phyloP scores from a whole-genome alignment of 2,113 vertebrate genomes.

The Podocnemis expansa region DNA sequence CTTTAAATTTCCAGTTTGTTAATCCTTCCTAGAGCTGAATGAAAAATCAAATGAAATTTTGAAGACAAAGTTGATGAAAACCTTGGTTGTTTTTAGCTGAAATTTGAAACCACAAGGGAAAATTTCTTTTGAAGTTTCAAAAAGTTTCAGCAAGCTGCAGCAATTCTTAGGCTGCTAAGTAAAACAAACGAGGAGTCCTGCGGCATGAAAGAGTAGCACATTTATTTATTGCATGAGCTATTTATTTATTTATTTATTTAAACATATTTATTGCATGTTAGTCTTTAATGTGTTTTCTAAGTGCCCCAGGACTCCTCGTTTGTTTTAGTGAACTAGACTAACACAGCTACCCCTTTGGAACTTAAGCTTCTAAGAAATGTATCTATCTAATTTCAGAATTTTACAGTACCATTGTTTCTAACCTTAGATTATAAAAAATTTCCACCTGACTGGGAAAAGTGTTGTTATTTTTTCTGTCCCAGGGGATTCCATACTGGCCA shows the following conservation, averaged over 20 bases:
- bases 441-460: rapidly evolving
- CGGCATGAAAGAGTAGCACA: too few species aligned
- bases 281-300: too few species aligned
- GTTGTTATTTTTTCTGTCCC: background rate
- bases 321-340: too few species aligned
- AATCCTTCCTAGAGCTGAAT: background rate
- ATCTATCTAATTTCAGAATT: background rate
- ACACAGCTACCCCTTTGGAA: too few species aligned
- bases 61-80: background rate
- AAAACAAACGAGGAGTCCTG: too few species aligned
- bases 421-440: background rate
- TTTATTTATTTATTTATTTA: too few species aligned
- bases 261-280: too few species aligned
- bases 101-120: background rate
- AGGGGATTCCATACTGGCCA: rapidly evolving
- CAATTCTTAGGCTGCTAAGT: background rate
- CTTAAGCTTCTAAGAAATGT: background rate
- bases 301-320: too few species aligned
- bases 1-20: background rate
- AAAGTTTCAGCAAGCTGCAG: background rate
- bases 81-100: background rate
- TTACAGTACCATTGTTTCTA: background rate
- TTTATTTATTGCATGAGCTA: too few species aligned
- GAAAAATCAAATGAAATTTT: background rate
- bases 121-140: background rate